Evolutionary conservation across 1,140 invertebrate species (phyloP).

Genomic region (Meloidogyne chitwoodi): DNA sequence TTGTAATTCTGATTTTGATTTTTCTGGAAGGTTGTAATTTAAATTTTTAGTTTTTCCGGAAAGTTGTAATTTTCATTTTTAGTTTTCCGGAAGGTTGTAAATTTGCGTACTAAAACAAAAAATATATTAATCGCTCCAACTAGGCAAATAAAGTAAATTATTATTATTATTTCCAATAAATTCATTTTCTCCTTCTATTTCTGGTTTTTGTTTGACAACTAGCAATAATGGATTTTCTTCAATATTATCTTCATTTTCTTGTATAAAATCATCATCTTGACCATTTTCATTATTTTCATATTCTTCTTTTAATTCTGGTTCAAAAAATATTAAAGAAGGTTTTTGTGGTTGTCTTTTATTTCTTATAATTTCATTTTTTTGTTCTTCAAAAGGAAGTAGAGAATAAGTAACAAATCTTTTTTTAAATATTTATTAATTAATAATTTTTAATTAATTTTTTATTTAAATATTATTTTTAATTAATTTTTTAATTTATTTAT

Average conservation of each 20-base stretch:
- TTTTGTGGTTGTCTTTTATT: not conserved
- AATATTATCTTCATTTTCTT: too few relatives aligned
- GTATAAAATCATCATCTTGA: not conserved
- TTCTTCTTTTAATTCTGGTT: not conserved
- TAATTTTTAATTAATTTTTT: not conserved
- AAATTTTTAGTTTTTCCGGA: too few relatives aligned
- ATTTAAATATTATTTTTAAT: not conserved
- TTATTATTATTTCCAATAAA: too few relatives aligned
- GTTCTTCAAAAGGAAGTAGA: not conserved
- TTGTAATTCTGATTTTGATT: too few relatives aligned
- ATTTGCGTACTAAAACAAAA: too few relatives aligned
- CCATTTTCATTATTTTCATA: not conserved
- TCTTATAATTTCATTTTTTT: not conserved
- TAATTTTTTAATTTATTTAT: not conserved
- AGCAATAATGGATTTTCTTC: not conserved
- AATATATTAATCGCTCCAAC: not conserved
- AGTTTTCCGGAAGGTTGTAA: too few relatives aligned
- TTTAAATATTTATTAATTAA: not conserved
- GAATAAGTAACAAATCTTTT: not conserved
- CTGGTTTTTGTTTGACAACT: not conserved
- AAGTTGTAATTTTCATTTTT: too few relatives aligned
- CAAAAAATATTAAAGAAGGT: not conserved
- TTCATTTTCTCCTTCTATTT: not conserved
- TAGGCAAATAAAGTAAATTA: not conserved
- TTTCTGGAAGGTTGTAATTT: too few relatives aligned